Evolutionary conservation across 2,113 vertebrate genomes (phyloP).

Genomic region (Opisthocomus hoazin): DNA sequence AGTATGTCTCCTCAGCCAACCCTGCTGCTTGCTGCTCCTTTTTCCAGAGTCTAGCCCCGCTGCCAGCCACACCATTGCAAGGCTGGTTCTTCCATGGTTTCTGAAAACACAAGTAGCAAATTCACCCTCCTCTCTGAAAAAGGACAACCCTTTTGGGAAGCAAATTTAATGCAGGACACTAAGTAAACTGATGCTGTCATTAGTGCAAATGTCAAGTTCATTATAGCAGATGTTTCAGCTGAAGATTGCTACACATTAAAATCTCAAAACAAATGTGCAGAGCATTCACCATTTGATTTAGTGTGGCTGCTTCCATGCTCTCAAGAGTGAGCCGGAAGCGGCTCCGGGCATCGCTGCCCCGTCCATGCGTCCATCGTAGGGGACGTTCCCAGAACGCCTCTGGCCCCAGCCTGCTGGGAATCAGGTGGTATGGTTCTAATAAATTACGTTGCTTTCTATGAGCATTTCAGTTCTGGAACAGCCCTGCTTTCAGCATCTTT

Average conservation of each 20-base stretch:
- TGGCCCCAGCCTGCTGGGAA: not conserved
- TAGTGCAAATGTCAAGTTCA: slow-evolving; percentile 71
- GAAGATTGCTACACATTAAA: slow-evolving; percentile 57
- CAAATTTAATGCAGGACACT: slow-evolving; percentile 64
- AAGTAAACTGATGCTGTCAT: slow-evolving; percentile 65
- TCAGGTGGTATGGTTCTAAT: not conserved
- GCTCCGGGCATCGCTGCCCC: not conserved
- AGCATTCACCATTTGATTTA: slow-evolving; percentile 39
- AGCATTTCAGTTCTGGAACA: not conserved
- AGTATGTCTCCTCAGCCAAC: not conserved
- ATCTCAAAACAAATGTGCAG: slow-evolving; percentile 37
- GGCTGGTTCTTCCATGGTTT: not conserved
- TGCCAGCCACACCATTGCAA: not conserved
- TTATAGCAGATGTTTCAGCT: slow-evolving; percentile 63
- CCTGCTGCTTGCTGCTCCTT: not conserved
- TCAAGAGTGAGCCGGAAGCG: not conserved
- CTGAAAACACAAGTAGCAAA: not conserved
- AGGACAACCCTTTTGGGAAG: slow-evolving; percentile 32
- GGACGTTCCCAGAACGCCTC: not conserved
- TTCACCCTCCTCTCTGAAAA: slow-evolving; percentile 4
- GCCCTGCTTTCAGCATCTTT: not conserved
- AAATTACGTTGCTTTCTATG: not conserved
- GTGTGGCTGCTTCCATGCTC: not conserved
- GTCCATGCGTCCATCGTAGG: not conserved
- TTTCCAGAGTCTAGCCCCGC: not conserved